These are phyloP conservation scores for Anticlea derivata DNA, from an alignment of 2,888 invertebrate species.

Conservation along the genomic window DNA sequence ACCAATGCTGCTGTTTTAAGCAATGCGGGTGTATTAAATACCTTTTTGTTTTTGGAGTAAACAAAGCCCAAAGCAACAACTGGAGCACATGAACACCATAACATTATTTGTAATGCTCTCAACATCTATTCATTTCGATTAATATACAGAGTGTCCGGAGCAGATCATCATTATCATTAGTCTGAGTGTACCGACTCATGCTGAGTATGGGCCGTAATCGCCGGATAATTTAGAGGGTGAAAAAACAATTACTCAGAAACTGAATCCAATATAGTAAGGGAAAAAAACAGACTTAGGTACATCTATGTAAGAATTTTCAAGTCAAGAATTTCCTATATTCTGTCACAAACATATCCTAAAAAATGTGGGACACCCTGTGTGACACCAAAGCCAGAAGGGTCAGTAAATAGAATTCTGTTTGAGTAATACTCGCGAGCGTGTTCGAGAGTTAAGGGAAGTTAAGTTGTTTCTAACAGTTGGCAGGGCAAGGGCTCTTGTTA, in stretches of 20 bases:
- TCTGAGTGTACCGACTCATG: too few relatives aligned
- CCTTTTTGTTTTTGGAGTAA: too few relatives aligned
- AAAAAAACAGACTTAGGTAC: too few relatives aligned
- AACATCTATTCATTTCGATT: constrained; percentile 45
- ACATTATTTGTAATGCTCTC: constrained; percentile 50
- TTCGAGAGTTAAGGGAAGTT: constrained; percentile 42
- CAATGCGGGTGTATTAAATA: too few relatives aligned
- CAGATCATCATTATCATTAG: too few relatives aligned
- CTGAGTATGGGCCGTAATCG: too few relatives aligned
- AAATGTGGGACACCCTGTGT: constrained; percentile 7
- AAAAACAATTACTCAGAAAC: too few relatives aligned
- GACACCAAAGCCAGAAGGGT: constrained; percentile 41
- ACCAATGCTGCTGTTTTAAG: too few relatives aligned
- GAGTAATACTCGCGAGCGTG: constrained; percentile 47
- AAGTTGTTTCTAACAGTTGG: constrained; percentile 34
- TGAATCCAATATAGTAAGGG: too few relatives aligned
- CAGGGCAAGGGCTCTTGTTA: constrained; percentile 24
- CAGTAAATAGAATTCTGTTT: constrained; percentile 52
- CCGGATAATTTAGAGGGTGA: too few relatives aligned
- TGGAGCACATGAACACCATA: constrained; percentile 32
- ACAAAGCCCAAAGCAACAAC: constrained; percentile 9
- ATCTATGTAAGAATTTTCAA: too few relatives aligned
- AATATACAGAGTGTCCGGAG: constrained; percentile 29
- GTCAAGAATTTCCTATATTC: not conserved
- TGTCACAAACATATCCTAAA: not conserved